phyloP scores from a whole-genome alignment of 2,113 vertebrate genomes.

The Corythoichthys intestinalis region DNA sequence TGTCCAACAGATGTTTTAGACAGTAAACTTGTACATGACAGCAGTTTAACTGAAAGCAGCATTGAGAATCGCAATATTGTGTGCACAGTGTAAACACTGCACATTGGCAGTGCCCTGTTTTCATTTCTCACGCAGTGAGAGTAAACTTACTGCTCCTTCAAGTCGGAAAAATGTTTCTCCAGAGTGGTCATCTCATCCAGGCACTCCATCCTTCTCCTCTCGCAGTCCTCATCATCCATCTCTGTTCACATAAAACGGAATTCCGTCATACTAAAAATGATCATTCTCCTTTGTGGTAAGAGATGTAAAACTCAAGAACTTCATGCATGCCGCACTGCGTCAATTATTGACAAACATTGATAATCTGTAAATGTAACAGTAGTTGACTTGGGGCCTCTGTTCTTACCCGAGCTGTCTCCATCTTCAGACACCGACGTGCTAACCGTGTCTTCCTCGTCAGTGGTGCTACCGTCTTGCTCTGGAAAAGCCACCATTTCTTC shows the following conservation, averaged over 20 bases:
- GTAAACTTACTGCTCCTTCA: constrained; percentile 93
- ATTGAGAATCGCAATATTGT: neutral
- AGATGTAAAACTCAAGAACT: neutral
- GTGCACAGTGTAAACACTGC: neutral
- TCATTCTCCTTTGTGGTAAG: neutral
- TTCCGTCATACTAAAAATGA: neutral
- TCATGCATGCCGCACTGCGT: neutral
- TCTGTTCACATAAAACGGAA: constrained; percentile 67
- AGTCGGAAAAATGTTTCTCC: constrained; percentile 98
- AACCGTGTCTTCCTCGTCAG: constrained; percentile 94
- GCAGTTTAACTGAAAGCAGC: neutral
- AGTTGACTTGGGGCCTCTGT: constrained; percentile 34
- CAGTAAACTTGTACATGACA: no score
- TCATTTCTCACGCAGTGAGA: neutral
- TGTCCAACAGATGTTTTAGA: neutral
- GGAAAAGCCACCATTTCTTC: constrained; percentile 97
- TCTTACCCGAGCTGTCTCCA: constrained; percentile 90
- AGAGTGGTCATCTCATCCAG: constrained; percentile 99
- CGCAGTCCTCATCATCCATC: constrained; percentile 98
- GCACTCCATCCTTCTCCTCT: constrained; percentile 97
- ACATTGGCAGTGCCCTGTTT: neutral
- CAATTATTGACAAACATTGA: neutral
- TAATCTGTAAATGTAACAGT: neutral
- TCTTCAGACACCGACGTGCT: constrained; percentile 96
- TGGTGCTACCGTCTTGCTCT: constrained; percentile 92